These are phyloP conservation scores for Ferrisia virgata DNA, from an alignment of 2,888 invertebrate genomes.

Conservation along the genomic window DNA sequence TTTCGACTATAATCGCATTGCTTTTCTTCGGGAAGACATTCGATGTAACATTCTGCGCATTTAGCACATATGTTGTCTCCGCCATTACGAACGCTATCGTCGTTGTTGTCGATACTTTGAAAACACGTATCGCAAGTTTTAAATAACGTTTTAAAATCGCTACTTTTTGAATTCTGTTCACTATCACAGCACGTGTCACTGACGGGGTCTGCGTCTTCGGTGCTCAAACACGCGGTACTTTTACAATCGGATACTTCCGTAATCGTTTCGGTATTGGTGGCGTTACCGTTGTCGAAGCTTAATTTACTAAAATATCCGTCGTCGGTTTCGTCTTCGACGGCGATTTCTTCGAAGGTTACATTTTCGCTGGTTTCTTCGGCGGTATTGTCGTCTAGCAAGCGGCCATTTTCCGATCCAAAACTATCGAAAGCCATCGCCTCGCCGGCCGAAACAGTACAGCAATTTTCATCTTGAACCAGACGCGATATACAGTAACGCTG, in stretches of 20 bases:
- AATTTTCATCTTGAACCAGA: slow-evolving; percentile 57
- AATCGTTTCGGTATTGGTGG: background rate
- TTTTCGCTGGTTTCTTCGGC: slow-evolving; percentile 32
- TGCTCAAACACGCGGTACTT: background rate
- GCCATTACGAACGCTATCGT: slow-evolving; percentile 48
- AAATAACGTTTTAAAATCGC: slow-evolving; percentile 18
- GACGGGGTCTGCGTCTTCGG: background rate
- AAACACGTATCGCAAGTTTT: slow-evolving; percentile 47
- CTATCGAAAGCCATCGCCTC: background rate
- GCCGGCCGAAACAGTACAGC: slow-evolving; percentile 47
- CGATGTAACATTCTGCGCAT: slow-evolving; percentile 48
- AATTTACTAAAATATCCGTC: slow-evolving; percentile 39
- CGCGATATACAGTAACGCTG: slow-evolving; percentile 66
- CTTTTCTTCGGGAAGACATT: slow-evolving; percentile 48
- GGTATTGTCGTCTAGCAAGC: background rate
- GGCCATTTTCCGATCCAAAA: background rate
- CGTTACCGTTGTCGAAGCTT: slow-evolving; percentile 35
- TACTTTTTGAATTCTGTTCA: slow-evolving; percentile 30
- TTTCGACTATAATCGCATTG: slow-evolving; percentile 49
- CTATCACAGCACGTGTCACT: slow-evolving; percentile 31
- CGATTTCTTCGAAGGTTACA: slow-evolving; percentile 34
- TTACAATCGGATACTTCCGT: background rate
- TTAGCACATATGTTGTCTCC: slow-evolving; percentile 49
- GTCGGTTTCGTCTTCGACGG: slow-evolving; percentile 39
- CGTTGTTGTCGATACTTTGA: slow-evolving; percentile 49